Percentiles rank a stretch among this genome's conserved stretches.
phyloP scores from a whole-genome alignment of 2,113 vertebrate genomes.

The Pluvianellus socialis region DNA sequence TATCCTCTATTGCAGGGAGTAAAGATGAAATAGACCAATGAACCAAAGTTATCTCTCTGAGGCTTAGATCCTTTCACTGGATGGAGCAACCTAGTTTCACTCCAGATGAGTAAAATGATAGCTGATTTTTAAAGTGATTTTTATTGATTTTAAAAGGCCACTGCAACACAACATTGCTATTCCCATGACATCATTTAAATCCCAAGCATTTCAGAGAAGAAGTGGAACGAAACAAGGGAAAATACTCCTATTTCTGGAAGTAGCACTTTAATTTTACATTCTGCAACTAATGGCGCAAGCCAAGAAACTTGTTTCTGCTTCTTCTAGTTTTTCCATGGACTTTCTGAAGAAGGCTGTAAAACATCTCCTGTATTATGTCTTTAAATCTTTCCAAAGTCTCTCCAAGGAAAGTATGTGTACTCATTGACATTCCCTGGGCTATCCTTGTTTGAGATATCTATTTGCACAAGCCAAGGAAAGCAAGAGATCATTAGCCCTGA shows the following conservation, averaged over 20 bases:
- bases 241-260: not conserved
- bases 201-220: not conserved
- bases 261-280: not conserved
- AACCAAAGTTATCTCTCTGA: not conserved
- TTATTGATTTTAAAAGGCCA: not conserved
- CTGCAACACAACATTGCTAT: accelerated
- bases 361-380: not conserved
- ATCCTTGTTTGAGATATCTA: not conserved
- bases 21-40: not conserved
- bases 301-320: not conserved
- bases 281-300: not conserved
- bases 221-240: not conserved
- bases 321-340: not conserved
- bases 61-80: not conserved
- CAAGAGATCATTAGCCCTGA: not conserved
- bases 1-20: not conserved
- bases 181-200: not conserved
- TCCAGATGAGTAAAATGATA: not conserved
- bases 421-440: not conserved
- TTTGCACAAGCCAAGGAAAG: not conserved
- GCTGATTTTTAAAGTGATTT: not conserved
- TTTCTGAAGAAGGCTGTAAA: not conserved
- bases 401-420: not conserved
- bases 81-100: not conserved
- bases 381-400: not conserved